Base-by-base conservation (phyloP, 2,888 invertebrate species). In the Tinea trinotella region DNA sequence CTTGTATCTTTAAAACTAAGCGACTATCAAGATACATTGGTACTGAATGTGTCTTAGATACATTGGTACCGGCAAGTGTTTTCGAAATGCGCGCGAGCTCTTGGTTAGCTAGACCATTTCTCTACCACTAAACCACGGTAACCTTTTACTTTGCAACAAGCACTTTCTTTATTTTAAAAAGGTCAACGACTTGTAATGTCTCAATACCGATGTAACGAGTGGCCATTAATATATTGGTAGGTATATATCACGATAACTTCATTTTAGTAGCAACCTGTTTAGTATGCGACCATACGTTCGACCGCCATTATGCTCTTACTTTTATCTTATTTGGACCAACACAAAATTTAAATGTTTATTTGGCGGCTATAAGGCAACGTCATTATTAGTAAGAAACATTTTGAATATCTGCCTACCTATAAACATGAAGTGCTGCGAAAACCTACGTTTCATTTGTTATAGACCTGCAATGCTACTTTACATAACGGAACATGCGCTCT, bases 231-330 rank as follows among this genome's bases (percentile, higher is more conserved):
- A 82, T 76, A 67, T 80, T 83, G 82, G 15, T 40, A 13, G 40
- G 40, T 40, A 40, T 84, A 81, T 83, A 83, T 84, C 81, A 80
- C 72, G 67, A 84, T 85, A 84, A 81, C 84, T 84, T 84, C 82
- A 84, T 84, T 83, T 82, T 85, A 84, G 85, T 84, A 85, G 84
- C 84, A 77, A 82, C 66, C 82, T 83, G 79, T 78, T 84, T 84
- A 83, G 82, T 83, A 84, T 84, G 83, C 83, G 71, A 73, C 78
- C 74, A 75, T 74, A 79, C 80, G 76, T 74, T 79, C 78, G 78
- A 76, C 77, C 81, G 78, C 83, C 84, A 83, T 85, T 84, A 84
- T 76, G 67, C n/a, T 12, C 78, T 82, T 80, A 74, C 76, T 82
- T 83, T 85, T 82, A 83, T 85, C 83, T 84, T 83, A 83, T 84